These are phyloP conservation scores for Centroberyx gerrardi DNA, from an alignment of 2,797 vertebrate species.

Conservation along the genomic window DNA sequence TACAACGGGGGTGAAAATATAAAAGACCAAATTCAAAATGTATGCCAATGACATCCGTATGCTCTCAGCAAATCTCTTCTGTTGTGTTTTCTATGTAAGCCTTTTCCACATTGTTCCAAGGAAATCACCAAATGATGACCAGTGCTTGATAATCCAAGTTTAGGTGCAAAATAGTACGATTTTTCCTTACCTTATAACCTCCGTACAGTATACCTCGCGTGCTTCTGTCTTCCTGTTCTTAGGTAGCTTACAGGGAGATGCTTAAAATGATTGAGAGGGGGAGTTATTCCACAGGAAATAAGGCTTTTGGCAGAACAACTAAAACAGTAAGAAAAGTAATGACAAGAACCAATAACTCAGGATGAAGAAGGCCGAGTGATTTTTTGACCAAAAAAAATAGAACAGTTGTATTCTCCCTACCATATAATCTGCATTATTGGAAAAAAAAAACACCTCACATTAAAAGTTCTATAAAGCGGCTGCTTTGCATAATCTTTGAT, in stretches of 20 bases:
- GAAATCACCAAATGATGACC: not conserved
- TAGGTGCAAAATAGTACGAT: slow-evolving; percentile 17
- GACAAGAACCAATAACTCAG: not conserved
- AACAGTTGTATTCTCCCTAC: too few relatives aligned
- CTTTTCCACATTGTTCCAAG: not conserved
- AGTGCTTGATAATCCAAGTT: not conserved
- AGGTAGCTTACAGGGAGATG: slow-evolving; percentile 42
- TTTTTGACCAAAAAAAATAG: slow-evolving; percentile 1
- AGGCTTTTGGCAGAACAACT: slow-evolving; percentile 32
- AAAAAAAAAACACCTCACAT: too few relatives aligned
- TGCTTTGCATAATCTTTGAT: not conserved
- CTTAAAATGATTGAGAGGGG: slow-evolving; percentile 47
- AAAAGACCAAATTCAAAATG: not conserved
- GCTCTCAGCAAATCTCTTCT: not conserved
- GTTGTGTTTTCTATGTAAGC: not conserved
- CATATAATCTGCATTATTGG: too few relatives aligned
- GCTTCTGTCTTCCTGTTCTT: slow-evolving; percentile 56
- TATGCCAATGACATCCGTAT: too few relatives aligned
- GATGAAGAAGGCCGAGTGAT: slow-evolving; percentile 7
- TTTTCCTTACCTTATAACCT: slow-evolving; percentile 60
- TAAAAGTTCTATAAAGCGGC: too few relatives aligned
- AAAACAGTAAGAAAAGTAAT: slow-evolving; percentile 17
- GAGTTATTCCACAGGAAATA: slow-evolving; percentile 74
- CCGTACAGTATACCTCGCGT: slow-evolving; percentile 30
- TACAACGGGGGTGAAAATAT: not conserved